phyloP scores from a whole-genome alignment of 2,113 vertebrate genomes.

The Charina bottae region DNA sequence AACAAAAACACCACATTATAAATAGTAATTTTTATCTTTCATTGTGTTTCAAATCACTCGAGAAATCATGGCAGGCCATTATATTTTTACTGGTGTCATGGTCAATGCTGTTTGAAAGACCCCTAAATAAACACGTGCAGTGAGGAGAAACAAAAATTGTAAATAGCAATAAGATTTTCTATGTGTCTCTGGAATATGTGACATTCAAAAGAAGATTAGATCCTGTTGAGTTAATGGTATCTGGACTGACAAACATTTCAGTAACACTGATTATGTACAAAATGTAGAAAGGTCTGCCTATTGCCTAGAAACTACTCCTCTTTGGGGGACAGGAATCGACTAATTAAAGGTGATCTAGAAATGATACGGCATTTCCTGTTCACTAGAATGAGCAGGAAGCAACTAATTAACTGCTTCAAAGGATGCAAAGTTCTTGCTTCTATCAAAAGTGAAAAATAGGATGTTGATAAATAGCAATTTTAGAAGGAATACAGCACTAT shows the following conservation, averaged over 20 bases:
- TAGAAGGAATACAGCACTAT: background rate
- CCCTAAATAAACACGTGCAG: background rate
- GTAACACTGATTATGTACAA: background rate
- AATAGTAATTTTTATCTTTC: background rate
- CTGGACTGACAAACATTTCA: background rate
- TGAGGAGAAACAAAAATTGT: background rate
- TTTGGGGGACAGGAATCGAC: background rate
- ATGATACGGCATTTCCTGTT: background rate
- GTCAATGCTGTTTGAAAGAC: background rate
- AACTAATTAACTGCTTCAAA: background rate
- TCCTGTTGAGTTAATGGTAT: background rate
- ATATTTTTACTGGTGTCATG: background rate
- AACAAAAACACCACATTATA: background rate
- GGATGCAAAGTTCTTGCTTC: background rate
- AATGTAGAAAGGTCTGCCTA: background rate
- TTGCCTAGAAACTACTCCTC: background rate
- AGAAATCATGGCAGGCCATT: background rate
- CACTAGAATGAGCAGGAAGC: background rate
- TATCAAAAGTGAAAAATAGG: background rate
- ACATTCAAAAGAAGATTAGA: background rate
- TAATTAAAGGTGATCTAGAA: background rate
- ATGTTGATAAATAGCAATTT: background rate
- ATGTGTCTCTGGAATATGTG: background rate
- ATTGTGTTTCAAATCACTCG: background rate
- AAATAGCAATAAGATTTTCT: background rate